Evolutionary conservation across 2,113 vertebrate genomes (phyloP).

Genomic region (Oncorhynchus keta): DNA sequence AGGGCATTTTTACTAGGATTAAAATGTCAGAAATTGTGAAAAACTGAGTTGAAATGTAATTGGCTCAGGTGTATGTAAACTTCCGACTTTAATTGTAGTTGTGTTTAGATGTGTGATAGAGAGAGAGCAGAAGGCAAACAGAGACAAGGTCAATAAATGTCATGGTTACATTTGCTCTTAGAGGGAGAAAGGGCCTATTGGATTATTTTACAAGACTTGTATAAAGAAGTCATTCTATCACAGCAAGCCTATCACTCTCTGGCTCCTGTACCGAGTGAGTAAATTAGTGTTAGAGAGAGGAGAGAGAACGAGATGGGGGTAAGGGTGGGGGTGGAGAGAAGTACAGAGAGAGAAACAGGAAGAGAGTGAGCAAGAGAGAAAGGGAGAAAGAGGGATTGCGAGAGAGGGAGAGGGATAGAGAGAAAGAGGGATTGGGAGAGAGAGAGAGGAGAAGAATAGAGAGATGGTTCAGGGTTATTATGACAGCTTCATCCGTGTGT

Average conservation of each 20-base stretch:
- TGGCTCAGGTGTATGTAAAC: too few relatives aligned
- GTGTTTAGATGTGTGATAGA: constrained; percentile 38
- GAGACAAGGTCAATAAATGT: constrained; percentile 73
- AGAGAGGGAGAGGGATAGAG: not conserved
- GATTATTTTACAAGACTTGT: constrained; percentile 58
- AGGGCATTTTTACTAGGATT: too few relatives aligned
- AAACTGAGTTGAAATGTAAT: too few relatives aligned
- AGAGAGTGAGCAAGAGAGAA: constrained; percentile 8
- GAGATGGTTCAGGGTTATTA: constrained; percentile 11
- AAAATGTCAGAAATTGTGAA: too few relatives aligned
- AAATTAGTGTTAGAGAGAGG: not conserved
- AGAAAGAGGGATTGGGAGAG: not conserved
- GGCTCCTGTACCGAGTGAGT: constrained; percentile 40
- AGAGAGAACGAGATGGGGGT: not conserved
- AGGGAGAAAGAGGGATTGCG: not conserved
- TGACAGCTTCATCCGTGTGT: constrained; percentile 39
- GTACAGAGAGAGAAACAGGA: constrained; percentile 18
- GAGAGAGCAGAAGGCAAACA: constrained; percentile 51
- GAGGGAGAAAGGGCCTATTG: constrained; percentile 28
- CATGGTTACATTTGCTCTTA: constrained; percentile 65
- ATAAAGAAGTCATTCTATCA: constrained; percentile 63
- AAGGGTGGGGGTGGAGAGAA: constrained; percentile 4
- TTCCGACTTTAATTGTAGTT: constrained; percentile 4
- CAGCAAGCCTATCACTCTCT: constrained; percentile 39
- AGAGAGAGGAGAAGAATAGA: not conserved